A percentile compares a stretch with the other conserved stretches of the same genome.
phyloP scores from a whole-genome alignment of 2,113 vertebrate species.

The Gymnobelideus leadbeateri region DNA sequence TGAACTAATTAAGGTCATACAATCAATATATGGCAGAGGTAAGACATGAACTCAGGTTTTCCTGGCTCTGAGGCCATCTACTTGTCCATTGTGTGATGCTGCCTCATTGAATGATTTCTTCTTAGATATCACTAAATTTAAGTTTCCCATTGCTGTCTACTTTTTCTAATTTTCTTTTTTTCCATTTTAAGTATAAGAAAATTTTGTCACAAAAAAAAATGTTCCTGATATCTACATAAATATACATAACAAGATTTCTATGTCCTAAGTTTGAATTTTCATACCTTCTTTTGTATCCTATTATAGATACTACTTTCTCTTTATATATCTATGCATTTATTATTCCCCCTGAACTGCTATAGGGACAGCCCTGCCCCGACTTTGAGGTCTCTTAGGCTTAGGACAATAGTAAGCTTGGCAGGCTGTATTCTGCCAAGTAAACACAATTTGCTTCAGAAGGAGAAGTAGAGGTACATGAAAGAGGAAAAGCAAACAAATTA shows the following conservation, averaged over 20 bases:
- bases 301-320: neutral
- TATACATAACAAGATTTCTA: neutral
- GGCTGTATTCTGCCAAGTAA: neutral
- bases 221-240: neutral
- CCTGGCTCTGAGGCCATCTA: neutral
- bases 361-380: neutral
- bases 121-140: neutral
- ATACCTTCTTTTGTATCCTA: neutral
- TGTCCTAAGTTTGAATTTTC: neutral
- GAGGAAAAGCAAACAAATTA: neutral
- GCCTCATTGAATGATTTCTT: neutral
- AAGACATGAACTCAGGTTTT: neutral
- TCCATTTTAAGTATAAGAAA: neutral
- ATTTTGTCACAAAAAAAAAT: neutral
- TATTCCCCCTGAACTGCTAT: neutral
- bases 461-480: neutral
- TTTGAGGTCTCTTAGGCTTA: neutral
- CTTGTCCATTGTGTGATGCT: neutral
- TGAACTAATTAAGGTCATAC: neutral
- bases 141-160: neutral
- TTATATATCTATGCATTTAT: neutral
- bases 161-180: neutral
- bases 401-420: neutral
- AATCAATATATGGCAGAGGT: neutral
- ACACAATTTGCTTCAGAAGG: neutral